phyloP scores from a whole-genome alignment of 1,140 invertebrate species.

The Uloborus diversus region DNA sequence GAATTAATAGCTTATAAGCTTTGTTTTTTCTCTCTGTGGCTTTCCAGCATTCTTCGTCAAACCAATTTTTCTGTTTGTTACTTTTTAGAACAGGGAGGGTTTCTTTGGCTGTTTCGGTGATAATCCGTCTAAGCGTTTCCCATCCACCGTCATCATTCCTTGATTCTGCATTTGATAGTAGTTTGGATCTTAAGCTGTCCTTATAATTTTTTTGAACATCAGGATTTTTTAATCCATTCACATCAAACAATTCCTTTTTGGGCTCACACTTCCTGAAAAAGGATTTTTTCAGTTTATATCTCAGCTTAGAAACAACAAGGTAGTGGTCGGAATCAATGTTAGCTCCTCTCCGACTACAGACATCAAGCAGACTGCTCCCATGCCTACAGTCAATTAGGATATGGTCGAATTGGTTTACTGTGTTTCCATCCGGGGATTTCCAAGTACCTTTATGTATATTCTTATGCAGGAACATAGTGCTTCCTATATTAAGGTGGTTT shows the following conservation, averaged over 20 bases:
- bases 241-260: background rate
- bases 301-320: background rate
- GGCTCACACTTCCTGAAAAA: background rate
- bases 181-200: background rate
- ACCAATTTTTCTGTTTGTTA: background rate
- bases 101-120: background rate
- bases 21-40: background rate
- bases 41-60: background rate
- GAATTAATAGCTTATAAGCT: background rate
- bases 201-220: background rate
- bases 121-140: background rate
- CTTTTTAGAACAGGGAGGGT: background rate
- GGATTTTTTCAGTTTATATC: background rate
- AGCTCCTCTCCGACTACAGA: background rate
- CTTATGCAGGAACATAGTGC: background rate
- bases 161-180: background rate
- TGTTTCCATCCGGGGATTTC: background rate
- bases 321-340: background rate
- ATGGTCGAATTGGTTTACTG: background rate
- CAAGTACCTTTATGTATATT: background rate
- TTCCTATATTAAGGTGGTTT: background rate
- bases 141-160: background rate
- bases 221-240: background rate
- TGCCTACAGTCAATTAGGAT: background rate
- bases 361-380: background rate